Base-by-base conservation (phyloP, 2,888 invertebrate genomes). In the Caenorhabditis uteleia region DNA sequence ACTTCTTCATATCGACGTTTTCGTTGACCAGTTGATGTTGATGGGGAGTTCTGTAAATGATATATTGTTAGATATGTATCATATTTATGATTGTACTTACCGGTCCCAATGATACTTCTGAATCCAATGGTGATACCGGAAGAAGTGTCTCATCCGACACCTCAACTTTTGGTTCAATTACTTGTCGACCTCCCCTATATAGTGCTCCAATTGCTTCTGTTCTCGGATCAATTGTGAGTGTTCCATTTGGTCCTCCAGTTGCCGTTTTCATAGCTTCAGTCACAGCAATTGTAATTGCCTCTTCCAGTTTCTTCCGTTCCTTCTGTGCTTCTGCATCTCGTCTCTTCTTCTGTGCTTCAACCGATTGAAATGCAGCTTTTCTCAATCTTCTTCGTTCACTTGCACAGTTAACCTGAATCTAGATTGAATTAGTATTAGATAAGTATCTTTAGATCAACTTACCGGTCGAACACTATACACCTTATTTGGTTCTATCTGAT, bases 121-220 rank as follows among this genome's bases (percentile, higher is more conserved):
- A 21, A 38, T 3, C 38, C 18, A 38, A 14, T 3, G 18, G 10
- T 4, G 18, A 18, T 16, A 18, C 4, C 10, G 18, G 16, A 21
- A 29, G 23, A 33, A 43, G 12, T 46, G 50, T 42, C 25, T 51
- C 58, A 46, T 39, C 33, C 42, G 46, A 51, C 12, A 58, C 58
- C 10, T 27, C 33, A 18, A 36, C 21, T 7, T 46, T 21, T 21
- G 51, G 46, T 21, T 45, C 44, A 6, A 56, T 23, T 36, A 36
- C 1, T n/a, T n/a, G n/a, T n/a, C n/a, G n/a, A n/a, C n/a, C n/a
- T n/a, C n/a, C n/a, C n/a, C n/a, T n/a, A n/a, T n/a, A n/a, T n/a
- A n/a, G n/a, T n/a, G n/a, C n/a, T n/a, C n/a, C n/a, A n/a, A n/a
- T n/a, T n/a, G n/a, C n/a, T n/a, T n/a, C n/a, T n/a, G n/a, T n/a